phyloP scores from a whole-genome alignment of 2,888 invertebrate species.

The Tetanocera ferruginea region DNA sequence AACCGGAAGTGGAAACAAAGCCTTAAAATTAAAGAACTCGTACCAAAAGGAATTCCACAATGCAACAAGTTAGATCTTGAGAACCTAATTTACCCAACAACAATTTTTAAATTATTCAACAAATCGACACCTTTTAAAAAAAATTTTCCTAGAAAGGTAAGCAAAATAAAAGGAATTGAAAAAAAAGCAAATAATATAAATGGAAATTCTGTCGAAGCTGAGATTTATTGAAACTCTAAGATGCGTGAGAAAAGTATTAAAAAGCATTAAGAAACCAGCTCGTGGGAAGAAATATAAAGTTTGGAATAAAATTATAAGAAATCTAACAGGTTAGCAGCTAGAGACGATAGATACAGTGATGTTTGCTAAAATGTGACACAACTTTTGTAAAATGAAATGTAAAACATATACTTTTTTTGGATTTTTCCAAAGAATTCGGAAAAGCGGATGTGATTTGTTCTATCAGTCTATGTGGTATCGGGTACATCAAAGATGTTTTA shows the following conservation, averaged over 20 bases:
- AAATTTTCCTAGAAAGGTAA: not conserved
- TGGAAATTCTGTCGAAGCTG: not conserved
- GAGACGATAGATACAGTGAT: too few relatives aligned
- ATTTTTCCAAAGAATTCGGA: not conserved
- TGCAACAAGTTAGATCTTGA: not conserved
- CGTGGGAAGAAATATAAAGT: constrained; percentile 19
- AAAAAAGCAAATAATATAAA: too few relatives aligned
- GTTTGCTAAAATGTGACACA: too few relatives aligned
- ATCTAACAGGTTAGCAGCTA: constrained; percentile 17
- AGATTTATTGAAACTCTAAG: not conserved
- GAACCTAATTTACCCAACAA: too few relatives aligned
- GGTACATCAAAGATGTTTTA: not conserved
- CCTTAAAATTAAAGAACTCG: not conserved
- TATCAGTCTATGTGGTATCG: not conserved
- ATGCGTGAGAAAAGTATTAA: not conserved
- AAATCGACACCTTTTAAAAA: not conserved
- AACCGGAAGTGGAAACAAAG: too few relatives aligned
- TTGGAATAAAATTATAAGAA: not conserved
- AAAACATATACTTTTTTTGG: not conserved
- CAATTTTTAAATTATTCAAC: too few relatives aligned
- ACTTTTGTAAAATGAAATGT: not conserved
- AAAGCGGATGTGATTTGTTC: not conserved
- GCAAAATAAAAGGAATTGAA: too few relatives aligned
- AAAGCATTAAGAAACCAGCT: constrained; percentile 2
- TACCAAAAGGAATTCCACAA: not conserved